Evolutionary conservation across 64 coral and sea anemone genomes (phyloP).

Genomic region (Platygyra sinensis): DNA sequence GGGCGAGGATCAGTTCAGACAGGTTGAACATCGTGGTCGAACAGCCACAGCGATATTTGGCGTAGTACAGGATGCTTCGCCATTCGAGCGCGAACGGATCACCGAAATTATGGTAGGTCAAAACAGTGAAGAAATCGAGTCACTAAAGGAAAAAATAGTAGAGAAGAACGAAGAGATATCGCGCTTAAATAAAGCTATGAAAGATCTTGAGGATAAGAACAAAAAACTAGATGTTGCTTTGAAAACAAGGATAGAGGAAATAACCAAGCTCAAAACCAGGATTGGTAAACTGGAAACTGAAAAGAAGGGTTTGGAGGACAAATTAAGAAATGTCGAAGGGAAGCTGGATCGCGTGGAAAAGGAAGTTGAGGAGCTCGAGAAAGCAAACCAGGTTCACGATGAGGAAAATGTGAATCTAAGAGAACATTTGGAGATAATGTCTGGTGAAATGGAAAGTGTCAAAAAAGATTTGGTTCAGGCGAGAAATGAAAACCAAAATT

Average conservation of each 20-base stretch:
- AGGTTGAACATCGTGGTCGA: not conserved
- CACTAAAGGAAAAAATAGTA: slow-evolving; percentile 18
- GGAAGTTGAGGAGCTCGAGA: slow-evolving; percentile 20
- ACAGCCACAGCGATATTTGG: not conserved
- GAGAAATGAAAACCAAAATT: slow-evolving; percentile 19
- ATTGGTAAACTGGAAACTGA: slow-evolving; percentile 44
- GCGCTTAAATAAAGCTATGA: slow-evolving; percentile 17
- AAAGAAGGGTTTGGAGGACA: slow-evolving; percentile 40
- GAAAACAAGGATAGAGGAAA: slow-evolving; percentile 26
- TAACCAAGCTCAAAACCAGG: slow-evolving; percentile 32
- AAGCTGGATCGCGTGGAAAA: slow-evolving; percentile 30
- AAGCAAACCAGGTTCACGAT: not conserved
- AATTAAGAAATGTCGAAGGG: slow-evolving; percentile 37
- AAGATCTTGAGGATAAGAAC: slow-evolving; percentile 36
- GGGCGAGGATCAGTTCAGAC: not conserved
- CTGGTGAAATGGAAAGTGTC: not conserved
- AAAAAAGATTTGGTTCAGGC: not conserved
- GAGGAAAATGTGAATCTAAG: slow-evolving; percentile 17
- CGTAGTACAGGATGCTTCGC: not conserved
- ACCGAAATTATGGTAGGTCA: not conserved
- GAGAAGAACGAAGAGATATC: slow-evolving; percentile 45
- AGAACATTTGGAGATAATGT: not conserved
- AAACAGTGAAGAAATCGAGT: not conserved
- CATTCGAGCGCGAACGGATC: not conserved
- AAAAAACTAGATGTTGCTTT: slow-evolving; percentile 33